Evolutionary conservation across 2,888 invertebrate genomes (phyloP).

Genomic region (Macaria liturata): DNA sequence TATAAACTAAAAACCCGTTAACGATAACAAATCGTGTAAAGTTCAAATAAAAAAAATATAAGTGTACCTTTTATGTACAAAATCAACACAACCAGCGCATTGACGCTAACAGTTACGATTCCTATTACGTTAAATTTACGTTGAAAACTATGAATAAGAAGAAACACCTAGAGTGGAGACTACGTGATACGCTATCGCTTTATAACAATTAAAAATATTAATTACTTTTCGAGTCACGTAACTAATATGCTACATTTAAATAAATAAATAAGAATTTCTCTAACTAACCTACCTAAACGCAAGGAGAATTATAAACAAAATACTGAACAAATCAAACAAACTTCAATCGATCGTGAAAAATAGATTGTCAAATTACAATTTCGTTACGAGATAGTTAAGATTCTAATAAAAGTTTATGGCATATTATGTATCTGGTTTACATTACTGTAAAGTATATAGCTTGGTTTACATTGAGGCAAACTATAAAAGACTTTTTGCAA

Average conservation of each 20-base stretch:
- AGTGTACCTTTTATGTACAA: slow-evolving; percentile 39
- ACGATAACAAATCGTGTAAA: slow-evolving; percentile 42
- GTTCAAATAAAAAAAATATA: slow-evolving; percentile 48
- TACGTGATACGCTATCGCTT: slow-evolving; percentile 61
- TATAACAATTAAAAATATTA: slow-evolving; percentile 61
- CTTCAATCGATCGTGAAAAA: slow-evolving; percentile 42
- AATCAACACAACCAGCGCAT: slow-evolving; percentile 40
- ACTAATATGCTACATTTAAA: slow-evolving; percentile 66
- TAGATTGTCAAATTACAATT: slow-evolving; percentile 49
- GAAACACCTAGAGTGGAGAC: slow-evolving; percentile 56
- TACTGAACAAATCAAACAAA: slow-evolving; percentile 61
- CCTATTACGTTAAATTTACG: slow-evolving; percentile 15
- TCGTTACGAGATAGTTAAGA: slow-evolving; percentile 49
- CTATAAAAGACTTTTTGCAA: no score
- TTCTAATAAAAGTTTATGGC: slow-evolving; percentile 25
- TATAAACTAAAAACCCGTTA: slow-evolving; percentile 48
- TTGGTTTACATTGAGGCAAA: neutral
- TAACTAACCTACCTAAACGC: slow-evolving; percentile 74
- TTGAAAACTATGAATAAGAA: slow-evolving; percentile 37
- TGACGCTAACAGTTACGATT: slow-evolving; percentile 31
- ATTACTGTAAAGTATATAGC: neutral
- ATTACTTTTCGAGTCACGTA: slow-evolving; percentile 57
- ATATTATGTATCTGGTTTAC: slow-evolving; percentile 8
- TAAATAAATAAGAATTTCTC: slow-evolving; percentile 79
- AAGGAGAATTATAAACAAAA: slow-evolving; percentile 71